phyloP scores from a whole-genome alignment of 2,797 vertebrate genomes.

The Cottoperca gobio region DNA sequence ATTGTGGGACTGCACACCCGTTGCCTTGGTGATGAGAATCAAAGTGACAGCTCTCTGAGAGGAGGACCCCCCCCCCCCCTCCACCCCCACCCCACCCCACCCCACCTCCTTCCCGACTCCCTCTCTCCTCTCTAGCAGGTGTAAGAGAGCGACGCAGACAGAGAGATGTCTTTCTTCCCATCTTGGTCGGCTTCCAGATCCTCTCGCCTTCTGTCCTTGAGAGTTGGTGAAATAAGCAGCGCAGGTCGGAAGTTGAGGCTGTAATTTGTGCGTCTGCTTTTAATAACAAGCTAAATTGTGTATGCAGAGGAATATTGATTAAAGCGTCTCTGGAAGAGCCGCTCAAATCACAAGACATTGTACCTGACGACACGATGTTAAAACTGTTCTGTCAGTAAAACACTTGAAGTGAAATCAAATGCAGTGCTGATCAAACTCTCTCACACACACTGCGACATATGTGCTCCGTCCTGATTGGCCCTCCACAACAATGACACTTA shows the following conservation, averaged over 20 bases:
- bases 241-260: conserved; percentile 41
- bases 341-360: not conserved
- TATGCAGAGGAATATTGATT: not conserved
- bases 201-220: conserved; percentile 65
- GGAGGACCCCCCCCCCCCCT: conserved; percentile 51
- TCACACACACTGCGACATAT: conserved; percentile 22
- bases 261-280: conserved; percentile 52
- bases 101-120: conserved; percentile 25
- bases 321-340: conserved; percentile 16
- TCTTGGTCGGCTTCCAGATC: conserved; percentile 67
- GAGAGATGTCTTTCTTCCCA: conserved; percentile 77
- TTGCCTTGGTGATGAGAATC: conserved; percentile 84
- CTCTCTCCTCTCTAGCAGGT: conserved; percentile 77
- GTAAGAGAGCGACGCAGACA: conserved; percentile 68
- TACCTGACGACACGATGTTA: not conserved
- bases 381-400: conserved; percentile 19
- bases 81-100: too few relatives aligned
- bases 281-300: conserved; percentile 55
- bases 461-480: conserved; percentile 65
- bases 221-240: conserved; percentile 59
- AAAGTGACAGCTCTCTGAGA: conserved; percentile 83
- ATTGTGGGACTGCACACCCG: conserved; percentile 83
- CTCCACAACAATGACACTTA: conserved; percentile 73
- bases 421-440: not conserved
- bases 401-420: conserved; percentile 10